These are phyloP conservation scores for Pomatostomus ruficeps DNA, from an alignment of 2,113 vertebrate species.

Conservation along the genomic window DNA sequence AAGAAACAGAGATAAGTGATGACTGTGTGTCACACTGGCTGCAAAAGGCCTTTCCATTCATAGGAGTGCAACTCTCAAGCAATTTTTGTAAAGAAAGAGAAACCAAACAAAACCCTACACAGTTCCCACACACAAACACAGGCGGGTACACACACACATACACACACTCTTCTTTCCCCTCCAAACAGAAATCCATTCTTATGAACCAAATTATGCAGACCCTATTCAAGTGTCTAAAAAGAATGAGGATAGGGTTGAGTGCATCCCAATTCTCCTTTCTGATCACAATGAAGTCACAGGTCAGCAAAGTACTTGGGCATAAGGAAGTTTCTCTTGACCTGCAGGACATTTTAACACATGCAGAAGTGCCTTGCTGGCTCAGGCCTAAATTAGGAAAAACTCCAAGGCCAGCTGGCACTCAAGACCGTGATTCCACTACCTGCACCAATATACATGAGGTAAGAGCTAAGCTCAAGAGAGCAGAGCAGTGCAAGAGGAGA, in stretches of 20 bases:
- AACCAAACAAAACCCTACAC: not conserved
- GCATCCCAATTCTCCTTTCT: not conserved
- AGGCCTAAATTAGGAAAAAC: not conserved
- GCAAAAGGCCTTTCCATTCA: not conserved
- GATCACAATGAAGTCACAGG: not conserved
- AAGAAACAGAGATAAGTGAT: not conserved
- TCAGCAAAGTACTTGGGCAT: not conserved
- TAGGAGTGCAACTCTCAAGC: not conserved
- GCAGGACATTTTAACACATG: not conserved
- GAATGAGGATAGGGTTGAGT: not conserved
- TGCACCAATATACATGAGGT: constrained; percentile 52
- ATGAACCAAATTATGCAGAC: not conserved
- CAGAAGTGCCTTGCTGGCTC: not conserved
- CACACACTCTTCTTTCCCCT: not conserved
- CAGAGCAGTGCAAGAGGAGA: constrained; percentile 47
- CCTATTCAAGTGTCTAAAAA: constrained; percentile 5
- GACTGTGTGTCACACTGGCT: not conserved
- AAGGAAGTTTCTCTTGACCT: constrained; percentile 11
- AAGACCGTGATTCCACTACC: not conserved
- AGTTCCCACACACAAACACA: not conserved
- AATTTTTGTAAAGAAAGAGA: not conserved
- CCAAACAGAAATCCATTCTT: not conserved
- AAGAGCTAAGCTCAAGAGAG: constrained; percentile 40
- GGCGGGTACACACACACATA: not conserved
- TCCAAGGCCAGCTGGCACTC: not conserved